phyloP scores from a whole-genome alignment of 2,888 invertebrate genomes.

The Tubulanus polymorphus region DNA sequence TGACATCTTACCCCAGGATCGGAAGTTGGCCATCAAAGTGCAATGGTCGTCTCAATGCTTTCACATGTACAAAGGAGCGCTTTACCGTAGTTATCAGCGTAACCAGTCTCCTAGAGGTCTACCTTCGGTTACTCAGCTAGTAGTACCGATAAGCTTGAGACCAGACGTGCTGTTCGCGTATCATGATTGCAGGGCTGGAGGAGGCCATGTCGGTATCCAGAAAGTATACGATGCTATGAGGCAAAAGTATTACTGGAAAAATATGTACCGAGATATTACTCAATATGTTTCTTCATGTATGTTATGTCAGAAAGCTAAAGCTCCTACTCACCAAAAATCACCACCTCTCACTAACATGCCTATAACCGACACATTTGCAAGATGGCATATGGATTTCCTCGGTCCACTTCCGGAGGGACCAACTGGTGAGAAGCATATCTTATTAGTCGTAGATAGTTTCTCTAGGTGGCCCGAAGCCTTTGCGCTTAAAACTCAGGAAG shows the following conservation, averaged over 20 bases:
- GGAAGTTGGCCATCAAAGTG: conserved; percentile 5
- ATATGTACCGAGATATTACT: background rate
- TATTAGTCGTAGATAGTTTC: background rate
- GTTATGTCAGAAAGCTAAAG: background rate
- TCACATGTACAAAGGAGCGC: conserved; percentile 9
- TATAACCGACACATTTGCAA: background rate
- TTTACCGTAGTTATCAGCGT: conserved; percentile 14
- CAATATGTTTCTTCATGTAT: background rate
- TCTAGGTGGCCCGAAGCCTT: conserved; percentile 7
- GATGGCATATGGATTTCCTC: background rate
- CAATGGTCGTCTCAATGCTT: conserved; percentile 9
- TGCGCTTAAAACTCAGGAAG: conserved; percentile 17
- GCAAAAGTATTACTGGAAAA: background rate
- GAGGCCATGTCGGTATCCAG: background rate
- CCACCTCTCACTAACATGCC: background rate
- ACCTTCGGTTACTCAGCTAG: conserved; percentile 6
- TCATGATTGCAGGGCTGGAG: conserved; percentile 15
- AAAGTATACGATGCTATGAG: background rate
- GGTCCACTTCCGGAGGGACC: background rate
- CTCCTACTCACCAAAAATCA: background rate
- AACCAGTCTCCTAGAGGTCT: background rate
- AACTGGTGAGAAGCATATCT: background rate
- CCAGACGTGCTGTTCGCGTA: conserved; percentile 12
- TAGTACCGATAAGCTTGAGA: conserved; percentile 10
- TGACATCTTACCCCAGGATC: conserved; percentile 8